Evolutionary conservation across 2,888 invertebrate species (phyloP).

Genomic region (Choristoneura rosaceana): DNA sequence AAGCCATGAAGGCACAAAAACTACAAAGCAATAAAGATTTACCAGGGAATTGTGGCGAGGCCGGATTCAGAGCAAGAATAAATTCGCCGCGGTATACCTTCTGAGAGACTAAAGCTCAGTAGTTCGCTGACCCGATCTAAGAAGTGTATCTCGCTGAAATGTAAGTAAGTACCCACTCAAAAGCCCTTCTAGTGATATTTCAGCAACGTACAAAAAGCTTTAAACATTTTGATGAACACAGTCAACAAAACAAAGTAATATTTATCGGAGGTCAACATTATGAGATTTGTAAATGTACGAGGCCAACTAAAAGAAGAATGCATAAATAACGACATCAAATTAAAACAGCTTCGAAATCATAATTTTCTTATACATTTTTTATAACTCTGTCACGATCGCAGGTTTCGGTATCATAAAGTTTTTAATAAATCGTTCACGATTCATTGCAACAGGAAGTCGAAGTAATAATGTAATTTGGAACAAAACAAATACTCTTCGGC

Average conservation of each 20-base stretch:
- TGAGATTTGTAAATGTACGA: background rate
- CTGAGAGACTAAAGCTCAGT: background rate
- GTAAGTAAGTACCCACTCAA: background rate
- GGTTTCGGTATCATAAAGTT: conserved; percentile 9
- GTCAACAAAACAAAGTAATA: background rate
- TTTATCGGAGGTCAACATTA: background rate
- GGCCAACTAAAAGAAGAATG: conserved; percentile 1
- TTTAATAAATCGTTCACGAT: conserved; percentile 27
- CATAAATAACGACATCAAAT: conserved; percentile 5
- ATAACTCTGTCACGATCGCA: conserved; percentile 14
- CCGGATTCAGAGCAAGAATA: background rate
- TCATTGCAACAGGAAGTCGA: conserved; percentile 32
- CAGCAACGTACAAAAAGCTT: no score
- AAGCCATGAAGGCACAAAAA: no score
- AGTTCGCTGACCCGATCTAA: background rate
- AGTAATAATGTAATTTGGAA: conserved; percentile 12
- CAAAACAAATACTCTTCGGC: conserved; percentile 7
- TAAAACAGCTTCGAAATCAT: conserved; percentile 4
- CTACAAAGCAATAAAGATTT: background rate
- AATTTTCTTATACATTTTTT: conserved; percentile 17
- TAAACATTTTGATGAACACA: background rate
- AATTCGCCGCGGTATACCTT: background rate
- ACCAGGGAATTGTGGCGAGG: background rate
- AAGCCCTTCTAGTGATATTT: background rate
- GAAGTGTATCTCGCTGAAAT: background rate